Evolutionary conservation across 1,140 invertebrate genomes (phyloP).

Genomic region (Muscidifurax raptorellus): DNA sequence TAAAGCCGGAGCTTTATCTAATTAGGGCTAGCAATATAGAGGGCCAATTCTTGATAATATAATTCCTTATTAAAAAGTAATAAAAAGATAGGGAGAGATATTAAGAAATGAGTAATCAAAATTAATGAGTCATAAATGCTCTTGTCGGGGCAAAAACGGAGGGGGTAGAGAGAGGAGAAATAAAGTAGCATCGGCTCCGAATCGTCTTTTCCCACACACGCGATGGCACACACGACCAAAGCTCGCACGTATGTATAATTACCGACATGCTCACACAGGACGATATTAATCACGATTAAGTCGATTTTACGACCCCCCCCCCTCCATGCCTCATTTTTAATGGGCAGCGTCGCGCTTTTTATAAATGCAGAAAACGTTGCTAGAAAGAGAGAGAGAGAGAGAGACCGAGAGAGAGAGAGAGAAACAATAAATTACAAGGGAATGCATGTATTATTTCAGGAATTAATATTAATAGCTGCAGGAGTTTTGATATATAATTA

Average conservation of each 20-base stretch:
- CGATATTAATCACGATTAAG: conserved; percentile 51
- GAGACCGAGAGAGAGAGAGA: background rate
- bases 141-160: conserved; percentile 30
- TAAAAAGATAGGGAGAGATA: conserved; percentile 24
- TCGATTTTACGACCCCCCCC: conserved; percentile 36
- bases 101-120: conserved; percentile 52
- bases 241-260: conserved; percentile 41
- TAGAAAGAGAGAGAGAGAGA: background rate
- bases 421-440: conserved; percentile 28
- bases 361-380: conserved; percentile 4
- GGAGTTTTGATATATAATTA: conserved; percentile 44
- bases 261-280: background rate
- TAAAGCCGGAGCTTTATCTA: conserved; percentile 2
- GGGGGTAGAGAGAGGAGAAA: conserved; percentile 29
- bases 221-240: conserved; percentile 14
- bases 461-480: conserved; percentile 28
- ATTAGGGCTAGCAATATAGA: conserved; percentile 44
- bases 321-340: conserved; percentile 7
- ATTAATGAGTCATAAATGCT: conserved; percentile 52
- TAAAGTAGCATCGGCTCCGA: conserved; percentile 37
- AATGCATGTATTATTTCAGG: conserved; percentile 21
- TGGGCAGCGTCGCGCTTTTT: background rate
- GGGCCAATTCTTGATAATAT: conserved; percentile 2
- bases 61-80: conserved; percentile 46
- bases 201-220: conserved; percentile 42